phyloP scores from a whole-genome alignment of 2,113 vertebrate genomes.

The Gymnobelideus leadbeateri region DNA sequence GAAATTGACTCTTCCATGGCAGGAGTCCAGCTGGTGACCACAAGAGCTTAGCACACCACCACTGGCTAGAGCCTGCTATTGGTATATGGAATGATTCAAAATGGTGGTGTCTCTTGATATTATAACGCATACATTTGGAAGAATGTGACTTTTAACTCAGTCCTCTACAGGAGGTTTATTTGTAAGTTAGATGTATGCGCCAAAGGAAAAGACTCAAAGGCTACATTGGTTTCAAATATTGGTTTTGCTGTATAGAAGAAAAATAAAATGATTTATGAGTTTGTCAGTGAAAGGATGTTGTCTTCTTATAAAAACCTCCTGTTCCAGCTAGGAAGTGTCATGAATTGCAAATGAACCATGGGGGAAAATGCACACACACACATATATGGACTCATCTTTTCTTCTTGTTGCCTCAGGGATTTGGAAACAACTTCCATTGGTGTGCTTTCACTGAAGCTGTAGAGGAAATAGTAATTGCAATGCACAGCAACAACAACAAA shows the following conservation, averaged over 20 bases:
- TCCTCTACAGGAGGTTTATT: conserved; percentile 56
- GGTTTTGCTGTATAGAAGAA: conserved; percentile 58
- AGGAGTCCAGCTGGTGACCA: neutral
- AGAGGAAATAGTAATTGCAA: conserved; percentile 68
- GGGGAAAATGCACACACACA: conserved; percentile 25
- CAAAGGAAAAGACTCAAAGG: conserved; percentile 61
- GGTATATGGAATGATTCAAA: neutral
- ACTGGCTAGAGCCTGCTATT: neutral
- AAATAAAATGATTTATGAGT: conserved; percentile 66
- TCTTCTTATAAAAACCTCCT: conserved; percentile 54
- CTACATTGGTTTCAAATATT: conserved; percentile 30
- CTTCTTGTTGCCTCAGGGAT: conserved; percentile 54
- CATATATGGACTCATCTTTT: neutral
- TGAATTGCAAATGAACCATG: conserved; percentile 66
- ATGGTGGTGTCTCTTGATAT: neutral
- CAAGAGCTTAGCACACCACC: neutral
- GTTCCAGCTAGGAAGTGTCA: conserved; percentile 54
- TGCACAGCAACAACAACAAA: conserved; percentile 53
- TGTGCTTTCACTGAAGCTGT: conserved; percentile 55
- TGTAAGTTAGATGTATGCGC: conserved; percentile 33
- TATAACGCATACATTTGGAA: neutral
- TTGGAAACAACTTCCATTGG: conserved; percentile 53
- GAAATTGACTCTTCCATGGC: conserved; percentile 26
- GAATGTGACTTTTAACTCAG: conserved; percentile 37
- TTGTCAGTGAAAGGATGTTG: conserved; percentile 58